Evolutionary conservation across 1,140 invertebrate genomes (phyloP).

Genomic region (Chrysoperla carnea): DNA sequence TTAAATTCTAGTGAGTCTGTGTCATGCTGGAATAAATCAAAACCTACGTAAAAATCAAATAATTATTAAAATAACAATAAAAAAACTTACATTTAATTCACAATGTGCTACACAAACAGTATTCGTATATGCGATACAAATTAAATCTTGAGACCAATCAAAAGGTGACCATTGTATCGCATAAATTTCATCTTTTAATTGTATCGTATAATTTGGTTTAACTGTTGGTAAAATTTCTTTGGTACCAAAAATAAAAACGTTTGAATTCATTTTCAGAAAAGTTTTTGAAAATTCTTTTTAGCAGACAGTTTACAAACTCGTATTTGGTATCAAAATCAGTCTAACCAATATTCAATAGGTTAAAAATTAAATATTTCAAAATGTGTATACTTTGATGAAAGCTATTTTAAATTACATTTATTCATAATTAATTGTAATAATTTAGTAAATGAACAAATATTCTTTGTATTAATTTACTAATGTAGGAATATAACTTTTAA

Average conservation of each 20-base stretch:
- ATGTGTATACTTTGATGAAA: no score
- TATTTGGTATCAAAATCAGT: no score
- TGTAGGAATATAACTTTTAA: no score
- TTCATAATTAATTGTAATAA: no score
- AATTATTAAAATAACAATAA: neutral
- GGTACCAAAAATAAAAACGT: neutral
- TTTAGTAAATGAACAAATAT: no score
- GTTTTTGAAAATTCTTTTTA: no score
- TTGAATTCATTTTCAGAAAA: neutral
- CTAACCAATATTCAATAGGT: no score
- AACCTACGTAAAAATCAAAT: slow-evolving; percentile 2
- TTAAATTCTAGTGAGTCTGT: slow-evolving; percentile 8
- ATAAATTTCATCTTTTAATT: slow-evolving; percentile 1
- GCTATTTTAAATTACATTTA: no score
- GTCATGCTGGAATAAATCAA: slow-evolving; percentile 4
- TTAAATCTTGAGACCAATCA: slow-evolving; percentile 19
- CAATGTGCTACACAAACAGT: slow-evolving; percentile 15
- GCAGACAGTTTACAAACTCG: no score
- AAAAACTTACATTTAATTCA: slow-evolving; percentile 9
- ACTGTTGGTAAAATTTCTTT: neutral
- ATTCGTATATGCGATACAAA: slow-evolving; percentile 17
- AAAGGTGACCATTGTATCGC: slow-evolving; percentile 17
- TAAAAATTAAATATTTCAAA: no score
- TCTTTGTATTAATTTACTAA: no score
- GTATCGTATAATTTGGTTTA: neutral